Evolutionary conservation across 2,888 invertebrate genomes (phyloP).

Genomic region (Helleia helle): DNA sequence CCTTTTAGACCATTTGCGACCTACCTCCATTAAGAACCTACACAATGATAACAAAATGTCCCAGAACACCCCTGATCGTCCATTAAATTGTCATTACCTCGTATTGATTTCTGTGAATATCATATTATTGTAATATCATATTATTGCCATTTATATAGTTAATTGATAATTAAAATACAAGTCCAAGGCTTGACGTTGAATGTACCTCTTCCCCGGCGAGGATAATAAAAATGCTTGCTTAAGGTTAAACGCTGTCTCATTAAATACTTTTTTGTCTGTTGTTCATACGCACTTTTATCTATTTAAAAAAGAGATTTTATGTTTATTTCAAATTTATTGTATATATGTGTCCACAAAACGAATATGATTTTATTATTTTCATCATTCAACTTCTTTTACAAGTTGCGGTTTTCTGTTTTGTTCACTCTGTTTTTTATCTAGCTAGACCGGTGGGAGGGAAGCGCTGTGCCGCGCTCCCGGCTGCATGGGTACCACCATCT

Average conservation of each 20-base stretch:
- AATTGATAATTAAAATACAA: slow-evolving; percentile 15
- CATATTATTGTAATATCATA: background rate
- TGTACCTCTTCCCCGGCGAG: background rate
- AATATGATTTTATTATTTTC: too few relatives aligned
- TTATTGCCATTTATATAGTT: slow-evolving; percentile 11
- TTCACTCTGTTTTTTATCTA: too few relatives aligned
- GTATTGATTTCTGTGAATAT: background rate
- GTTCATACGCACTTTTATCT: background rate
- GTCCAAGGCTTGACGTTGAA: slow-evolving; percentile 7
- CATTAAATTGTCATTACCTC: slow-evolving; percentile 1
- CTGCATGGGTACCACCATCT: too few relatives aligned
- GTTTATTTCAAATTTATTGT: too few relatives aligned
- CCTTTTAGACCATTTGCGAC: background rate
- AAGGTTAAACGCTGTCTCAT: background rate
- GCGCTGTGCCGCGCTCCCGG: too few relatives aligned
- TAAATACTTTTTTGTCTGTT: slow-evolving; percentile 1
- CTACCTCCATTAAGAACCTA: background rate
- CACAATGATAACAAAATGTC: slow-evolving; percentile 7
- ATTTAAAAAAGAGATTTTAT: too few relatives aligned
- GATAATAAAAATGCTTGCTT: slow-evolving; percentile 4
- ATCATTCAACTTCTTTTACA: too few relatives aligned
- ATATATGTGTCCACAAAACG: too few relatives aligned
- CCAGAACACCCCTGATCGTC: background rate
- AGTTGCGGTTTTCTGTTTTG: too few relatives aligned
- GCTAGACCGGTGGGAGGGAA: too few relatives aligned